Evolutionary conservation across 64 coral and sea anemone genomes (phyloP), one percentile per base, ranked within the genome.

Genomic region (Montipora capricornis): DNA sequence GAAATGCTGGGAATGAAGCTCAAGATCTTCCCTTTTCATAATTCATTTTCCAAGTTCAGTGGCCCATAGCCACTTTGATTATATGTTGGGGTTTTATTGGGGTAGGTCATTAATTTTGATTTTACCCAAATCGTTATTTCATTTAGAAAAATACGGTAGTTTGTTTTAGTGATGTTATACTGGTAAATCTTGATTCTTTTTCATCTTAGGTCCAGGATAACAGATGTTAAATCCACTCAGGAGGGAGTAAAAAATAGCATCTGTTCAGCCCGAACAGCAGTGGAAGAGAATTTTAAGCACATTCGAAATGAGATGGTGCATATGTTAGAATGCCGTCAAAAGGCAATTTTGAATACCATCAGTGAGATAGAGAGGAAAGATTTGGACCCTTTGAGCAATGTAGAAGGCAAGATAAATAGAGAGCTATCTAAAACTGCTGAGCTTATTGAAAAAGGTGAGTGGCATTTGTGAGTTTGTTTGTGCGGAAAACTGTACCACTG

Each of bases 301-400:
- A 91, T 96, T 4, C 73, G 89, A 37, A 83, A 96, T 45, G 92
- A 99, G 50, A 79, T 99, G 7, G 49, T 78, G 4, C 68, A 96
- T 46, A 83, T 90, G 15, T 84, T 99, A 77, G 82, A 84, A 19
- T 47, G 24, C 3, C 60, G 95, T 0, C 68, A 94, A 20, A 87
- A 76, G 76, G 95, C 83, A 49, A 94, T 99, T 78, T 66, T 99
- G 68, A 80, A n/a, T 57, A 82, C 93, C 44, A 94, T 99, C 20
- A 89, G 64, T 80, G 98, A 99, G 78, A 92, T 99, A 48, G 98
- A 94, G 24, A 94, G 81, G 16, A 96, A 92, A 60, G 98, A 99
- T 74, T 64, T 99, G 16, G 98, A 99, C 58, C 98, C 98, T 49
- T 80, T 99, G 76, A 80, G 22, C 55, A 89, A 92, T 50, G 10